Percentiles rank a stretch among this genome's conserved stretches.
These are phyloP conservation scores for Tachysurus vachellii DNA, from an alignment of 2,113 vertebrate genomes.

Conservation along the genomic window DNA sequence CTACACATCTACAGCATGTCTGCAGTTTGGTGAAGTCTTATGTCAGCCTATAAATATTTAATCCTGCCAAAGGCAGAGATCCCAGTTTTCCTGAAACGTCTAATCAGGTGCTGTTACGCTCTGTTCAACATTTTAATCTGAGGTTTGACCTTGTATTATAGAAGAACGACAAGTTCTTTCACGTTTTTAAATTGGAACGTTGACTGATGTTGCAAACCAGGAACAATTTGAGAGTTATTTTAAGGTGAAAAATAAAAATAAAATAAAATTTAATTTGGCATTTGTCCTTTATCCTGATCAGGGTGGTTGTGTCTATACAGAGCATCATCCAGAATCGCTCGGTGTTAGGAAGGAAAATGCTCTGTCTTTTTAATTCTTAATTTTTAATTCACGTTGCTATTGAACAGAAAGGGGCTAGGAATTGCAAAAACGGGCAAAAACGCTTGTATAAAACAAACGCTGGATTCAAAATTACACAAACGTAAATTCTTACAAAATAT, in stretches of 20 bases:
- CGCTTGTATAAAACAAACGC: too few relatives aligned
- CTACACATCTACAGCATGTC: neutral
- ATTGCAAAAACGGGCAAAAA: too few relatives aligned
- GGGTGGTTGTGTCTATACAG: neutral
- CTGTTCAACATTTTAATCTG: slow-evolving; percentile 22
- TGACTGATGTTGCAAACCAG: neutral
- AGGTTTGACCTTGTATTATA: slow-evolving; percentile 2
- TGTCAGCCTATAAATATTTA: slow-evolving; percentile 20
- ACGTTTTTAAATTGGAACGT: neutral
- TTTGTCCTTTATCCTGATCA: neutral
- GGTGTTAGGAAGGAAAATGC: neutral
- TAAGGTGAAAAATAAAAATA: neutral
- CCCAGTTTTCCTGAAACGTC: slow-evolving; percentile 9
- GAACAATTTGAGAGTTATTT: neutral
- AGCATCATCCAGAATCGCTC: neutral
- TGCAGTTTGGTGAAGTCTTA: slow-evolving; percentile 27
- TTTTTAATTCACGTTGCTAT: too few relatives aligned
- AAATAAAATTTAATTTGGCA: neutral
- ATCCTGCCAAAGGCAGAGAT: slow-evolving; percentile 15
- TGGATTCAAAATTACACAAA: too few relatives aligned
- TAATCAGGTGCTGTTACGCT: slow-evolving; percentile 33
- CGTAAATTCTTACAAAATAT: too few relatives aligned
- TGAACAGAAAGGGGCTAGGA: too few relatives aligned
- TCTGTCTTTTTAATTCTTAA: too few relatives aligned
- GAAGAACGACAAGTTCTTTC: neutral